A percentile compares a stretch with the other conserved stretches of the same genome.
phyloP scores from a whole-genome alignment of 1,140 invertebrate genomes.

The Heliothis virescens region DNA sequence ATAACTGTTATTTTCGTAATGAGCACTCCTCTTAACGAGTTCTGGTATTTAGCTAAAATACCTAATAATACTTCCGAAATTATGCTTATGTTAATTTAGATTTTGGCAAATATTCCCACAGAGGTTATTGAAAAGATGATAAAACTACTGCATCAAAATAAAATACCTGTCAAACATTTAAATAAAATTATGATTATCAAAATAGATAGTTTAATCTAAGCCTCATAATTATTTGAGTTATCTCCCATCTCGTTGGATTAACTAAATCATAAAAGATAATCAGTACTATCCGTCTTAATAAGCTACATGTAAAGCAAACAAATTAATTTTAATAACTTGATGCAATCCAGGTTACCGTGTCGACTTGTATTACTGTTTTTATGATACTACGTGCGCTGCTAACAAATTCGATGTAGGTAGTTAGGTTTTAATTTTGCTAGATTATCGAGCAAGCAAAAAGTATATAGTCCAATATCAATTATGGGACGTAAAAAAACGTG shows the following conservation, averaged over 20 bases:
- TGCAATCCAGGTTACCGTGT: neutral
- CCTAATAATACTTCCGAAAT: neutral
- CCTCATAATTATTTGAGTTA: conserved; percentile 5
- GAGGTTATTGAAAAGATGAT: neutral
- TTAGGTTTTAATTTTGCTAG: too few relatives aligned
- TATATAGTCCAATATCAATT: too few relatives aligned
- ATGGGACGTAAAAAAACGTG: too few relatives aligned
- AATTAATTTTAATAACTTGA: neutral
- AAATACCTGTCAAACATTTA: neutral
- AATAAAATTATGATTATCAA: neutral
- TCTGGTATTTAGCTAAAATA: neutral
- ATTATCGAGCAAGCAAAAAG: too few relatives aligned
- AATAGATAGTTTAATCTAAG: neutral
- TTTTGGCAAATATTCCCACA: neutral
- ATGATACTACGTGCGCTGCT: neutral
- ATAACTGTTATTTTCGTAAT: conserved; percentile 25
- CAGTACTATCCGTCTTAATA: neutral
- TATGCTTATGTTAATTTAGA: too few relatives aligned
- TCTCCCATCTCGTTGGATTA: conserved; percentile 1
- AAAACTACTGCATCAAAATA: neutral
- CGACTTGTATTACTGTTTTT: neutral
- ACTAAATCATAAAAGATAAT: conserved; percentile 22
- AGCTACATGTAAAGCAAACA: neutral
- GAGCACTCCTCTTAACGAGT: neutral
- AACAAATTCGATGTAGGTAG: too few relatives aligned